Base-by-base conservation (phyloP, 2,113 vertebrate species). In the Spea multiplicata region DNA sequence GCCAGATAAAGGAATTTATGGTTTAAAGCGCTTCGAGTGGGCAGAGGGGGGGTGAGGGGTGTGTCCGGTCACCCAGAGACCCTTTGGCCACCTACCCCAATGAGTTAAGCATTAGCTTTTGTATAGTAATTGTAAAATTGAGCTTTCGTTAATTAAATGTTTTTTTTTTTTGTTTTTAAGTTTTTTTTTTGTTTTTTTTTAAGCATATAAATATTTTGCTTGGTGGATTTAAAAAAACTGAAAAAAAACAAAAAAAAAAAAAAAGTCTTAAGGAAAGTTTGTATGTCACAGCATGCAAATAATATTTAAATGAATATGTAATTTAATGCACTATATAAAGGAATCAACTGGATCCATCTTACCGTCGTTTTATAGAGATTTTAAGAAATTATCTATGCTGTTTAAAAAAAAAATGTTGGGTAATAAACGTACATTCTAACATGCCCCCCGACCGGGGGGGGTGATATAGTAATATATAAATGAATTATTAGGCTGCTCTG, bases 261-360 rank as follows among this genome's bases (percentile, higher is more conserved):
- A 89, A 85, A 86, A 89, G 93, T 96, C 93, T 95, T 95, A 95
- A 93, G 87, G 84, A 88, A 94, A 92, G 91, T 96, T 96, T 94
- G 93, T 96, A 95, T 95, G 93, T 95, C 91, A 91, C 61, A 92
- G 95, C 95, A 96, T 96, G 95, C 94, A 95, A 94, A 93, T 94
- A 92, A 93, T 89, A 91, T 94, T 91, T 92, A 86, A 89, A 83
- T 89, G 88, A 75, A 13, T 48, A 90, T 88, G 86, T 92, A 89
- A 89, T 93, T 89, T 86, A 86, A 92, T 95, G 95, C 93, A 95
- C 93, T 94, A 93, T 90, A 93, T 90, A 87, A 88, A 89, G 86
- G 88, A 89, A 88, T 85, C 82, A 48, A 90, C 88, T 89, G 86
- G 91, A 88, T 80, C 84, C 89, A 84, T 86, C 83, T 82, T 88